These are phyloP conservation scores for Dipodomys spectabilis DNA, from an alignment of 2,113 vertebrate genomes.

Conservation along the genomic window DNA sequence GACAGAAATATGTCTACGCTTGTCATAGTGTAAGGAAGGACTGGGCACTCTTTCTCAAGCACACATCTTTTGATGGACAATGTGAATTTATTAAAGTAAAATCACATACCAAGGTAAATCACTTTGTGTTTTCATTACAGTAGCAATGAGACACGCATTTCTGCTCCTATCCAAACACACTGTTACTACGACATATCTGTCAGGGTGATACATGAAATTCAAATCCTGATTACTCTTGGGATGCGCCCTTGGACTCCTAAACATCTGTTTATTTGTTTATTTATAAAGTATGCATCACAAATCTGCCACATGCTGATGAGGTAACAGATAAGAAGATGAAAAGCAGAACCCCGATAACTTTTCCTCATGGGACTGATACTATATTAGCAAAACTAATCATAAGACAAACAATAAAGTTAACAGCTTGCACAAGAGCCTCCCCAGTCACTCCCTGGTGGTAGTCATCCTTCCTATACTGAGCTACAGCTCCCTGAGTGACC, in stretches of 20 bases:
- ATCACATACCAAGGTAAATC: constrained; percentile 45
- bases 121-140: neutral
- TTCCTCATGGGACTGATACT: accelerated
- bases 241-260: neutral
- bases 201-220: neutral
- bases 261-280: neutral
- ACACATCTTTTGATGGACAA: neutral
- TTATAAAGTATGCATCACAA: neutral
- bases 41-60: neutral
- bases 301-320: neutral
- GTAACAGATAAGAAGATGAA: constrained; percentile 14
- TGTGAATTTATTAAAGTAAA: neutral
- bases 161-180: neutral
- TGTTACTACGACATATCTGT: neutral
- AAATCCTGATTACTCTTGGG: neutral
- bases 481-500: neutral
- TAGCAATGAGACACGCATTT: neutral
- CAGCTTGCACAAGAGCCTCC: neutral
- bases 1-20: constrained; percentile 22
- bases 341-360: neutral
- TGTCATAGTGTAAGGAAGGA: neutral
- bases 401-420: neutral
- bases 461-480: neutral
- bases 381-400: neutral
- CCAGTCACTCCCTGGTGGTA: neutral